phyloP scores from a whole-genome alignment of 2,797 vertebrate species.

The Cheirogaleus major region DNA sequence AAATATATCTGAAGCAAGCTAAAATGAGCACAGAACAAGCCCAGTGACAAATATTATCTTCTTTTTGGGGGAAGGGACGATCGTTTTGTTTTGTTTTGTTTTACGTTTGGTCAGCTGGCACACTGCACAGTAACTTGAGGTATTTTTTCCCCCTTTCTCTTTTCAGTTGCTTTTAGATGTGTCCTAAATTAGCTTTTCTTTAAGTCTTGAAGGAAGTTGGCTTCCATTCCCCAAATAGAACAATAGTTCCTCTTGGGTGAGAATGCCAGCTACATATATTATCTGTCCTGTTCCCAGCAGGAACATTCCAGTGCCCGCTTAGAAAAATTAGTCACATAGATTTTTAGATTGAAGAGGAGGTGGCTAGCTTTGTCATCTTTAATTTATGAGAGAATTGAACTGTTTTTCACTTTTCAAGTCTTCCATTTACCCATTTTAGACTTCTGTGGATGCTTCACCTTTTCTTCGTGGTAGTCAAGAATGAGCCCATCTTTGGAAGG shows the following conservation, averaged over 20 bases:
- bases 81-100: constrained; percentile 37
- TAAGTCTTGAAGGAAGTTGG: constrained; percentile 59
- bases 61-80: not conserved
- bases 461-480: constrained; percentile 32
- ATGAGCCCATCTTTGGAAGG: constrained; percentile 1
- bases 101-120: constrained; percentile 57
- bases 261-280: constrained; percentile 79
- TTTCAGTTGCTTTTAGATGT: constrained; percentile 77
- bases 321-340: constrained; percentile 74
- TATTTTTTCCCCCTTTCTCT: constrained; percentile 52
- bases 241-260: constrained; percentile 69
- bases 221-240: constrained; percentile 28
- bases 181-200: constrained; percentile 74
- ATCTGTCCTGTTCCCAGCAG: constrained; percentile 79
- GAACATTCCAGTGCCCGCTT: constrained; percentile 68
- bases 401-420: constrained; percentile 9
- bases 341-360: not conserved
- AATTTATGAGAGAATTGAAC: constrained; percentile 43
- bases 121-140: constrained; percentile 46
- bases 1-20: constrained; percentile 27
- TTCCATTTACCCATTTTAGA: constrained; percentile 24
- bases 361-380: constrained; percentile 25
- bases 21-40: not conserved
- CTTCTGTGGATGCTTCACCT: not conserved
- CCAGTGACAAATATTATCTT: not conserved